A percentile compares a stretch with the other conserved stretches of the same genome.
Evolutionary conservation across 2,888 invertebrate genomes (phyloP).

Genomic region (Agrotis clavis): DNA sequence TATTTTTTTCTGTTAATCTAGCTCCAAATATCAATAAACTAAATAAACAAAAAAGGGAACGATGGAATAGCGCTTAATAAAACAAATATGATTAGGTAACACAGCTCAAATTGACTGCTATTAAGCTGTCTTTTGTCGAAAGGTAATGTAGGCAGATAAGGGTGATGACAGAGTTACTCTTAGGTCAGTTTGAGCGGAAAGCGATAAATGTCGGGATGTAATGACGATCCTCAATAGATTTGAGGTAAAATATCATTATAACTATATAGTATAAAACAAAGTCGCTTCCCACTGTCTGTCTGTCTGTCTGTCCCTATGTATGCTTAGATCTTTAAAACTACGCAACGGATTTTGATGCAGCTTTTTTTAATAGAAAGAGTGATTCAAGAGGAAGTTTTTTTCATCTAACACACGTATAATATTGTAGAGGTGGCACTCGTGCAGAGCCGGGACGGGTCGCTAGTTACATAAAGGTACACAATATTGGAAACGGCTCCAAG

Average conservation of each 20-base stretch:
- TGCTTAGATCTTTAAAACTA: too few species aligned
- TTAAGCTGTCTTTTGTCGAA: constrained; percentile 69
- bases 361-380: too few species aligned
- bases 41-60: constrained; percentile 32
- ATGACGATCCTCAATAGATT: neutral
- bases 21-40: neutral
- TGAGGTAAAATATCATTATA: neutral
- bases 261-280: too few species aligned
- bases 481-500: too few species aligned
- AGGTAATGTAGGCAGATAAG: constrained; percentile 65
- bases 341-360: too few species aligned
- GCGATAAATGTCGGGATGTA: neutral
- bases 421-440: too few species aligned
- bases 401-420: too few species aligned
- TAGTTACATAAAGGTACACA: too few species aligned
- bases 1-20: neutral
- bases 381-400: too few species aligned
- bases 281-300: too few species aligned
- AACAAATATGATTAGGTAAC: constrained; percentile 63
- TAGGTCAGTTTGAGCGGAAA: neutral
- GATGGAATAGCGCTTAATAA: constrained; percentile 63
- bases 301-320: too few species aligned
- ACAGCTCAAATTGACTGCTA: constrained; percentile 68
- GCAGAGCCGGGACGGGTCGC: too few species aligned
- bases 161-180: constrained; percentile 1